phyloP scores from a whole-genome alignment of 2,113 vertebrate species.

The Calyptomena viridis region DNA sequence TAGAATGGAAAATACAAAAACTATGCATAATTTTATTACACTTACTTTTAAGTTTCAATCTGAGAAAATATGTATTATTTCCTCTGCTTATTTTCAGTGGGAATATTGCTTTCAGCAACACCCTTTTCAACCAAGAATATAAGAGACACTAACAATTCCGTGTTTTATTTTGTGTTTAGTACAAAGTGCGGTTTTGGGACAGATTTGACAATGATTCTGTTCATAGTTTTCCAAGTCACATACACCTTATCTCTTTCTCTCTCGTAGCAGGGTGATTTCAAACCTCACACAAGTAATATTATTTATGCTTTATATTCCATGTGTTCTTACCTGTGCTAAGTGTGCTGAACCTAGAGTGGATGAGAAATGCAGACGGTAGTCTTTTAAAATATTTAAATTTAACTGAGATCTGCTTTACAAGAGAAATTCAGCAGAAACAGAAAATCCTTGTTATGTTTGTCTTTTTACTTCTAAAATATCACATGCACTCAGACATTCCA shows the following conservation, averaged over 20 bases:
- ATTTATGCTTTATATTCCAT: not conserved
- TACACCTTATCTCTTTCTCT: not conserved
- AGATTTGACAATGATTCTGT: not conserved
- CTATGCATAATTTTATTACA: not conserved
- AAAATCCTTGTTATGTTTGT: not conserved
- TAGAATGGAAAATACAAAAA: not conserved
- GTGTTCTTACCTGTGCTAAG: not conserved
- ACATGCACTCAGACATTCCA: not conserved
- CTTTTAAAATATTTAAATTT: not conserved
- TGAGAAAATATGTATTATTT: not conserved
- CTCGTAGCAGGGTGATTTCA: not conserved
- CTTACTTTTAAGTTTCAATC: not conserved
- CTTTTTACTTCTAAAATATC: not conserved
- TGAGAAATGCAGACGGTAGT: not conserved
- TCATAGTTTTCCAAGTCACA: not conserved
- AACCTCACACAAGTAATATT: not conserved
- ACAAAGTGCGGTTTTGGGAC: not conserved
- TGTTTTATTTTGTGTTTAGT: not conserved
- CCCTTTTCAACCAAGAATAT: not conserved
- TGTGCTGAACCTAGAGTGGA: not conserved
- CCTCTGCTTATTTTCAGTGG: not conserved
- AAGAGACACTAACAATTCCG: not conserved
- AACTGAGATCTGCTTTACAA: not conserved
- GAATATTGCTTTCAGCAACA: not conserved
- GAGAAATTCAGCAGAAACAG: not conserved